Base-by-base conservation (phyloP, 2,888 invertebrate genomes). In the Quadriops clusia region DNA sequence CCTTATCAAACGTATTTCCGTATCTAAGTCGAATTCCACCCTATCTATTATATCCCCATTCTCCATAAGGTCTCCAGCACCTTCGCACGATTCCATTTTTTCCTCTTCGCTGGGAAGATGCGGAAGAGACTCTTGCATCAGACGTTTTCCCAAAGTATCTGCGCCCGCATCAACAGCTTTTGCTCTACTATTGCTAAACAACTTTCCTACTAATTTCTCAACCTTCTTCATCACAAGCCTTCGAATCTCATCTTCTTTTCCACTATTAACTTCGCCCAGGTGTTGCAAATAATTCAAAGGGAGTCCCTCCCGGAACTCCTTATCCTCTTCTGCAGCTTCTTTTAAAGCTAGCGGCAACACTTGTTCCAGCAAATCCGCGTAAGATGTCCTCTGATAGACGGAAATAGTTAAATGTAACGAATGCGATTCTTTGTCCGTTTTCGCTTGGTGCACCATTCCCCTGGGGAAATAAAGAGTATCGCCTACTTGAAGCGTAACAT, bases 331-430 rank as follows among this genome's bases (percentile, higher is more conserved):
- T 11, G 82, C 73, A 0, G 90, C 87, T 32, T 64, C 60, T 45
- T 79, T 67, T 33, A 95, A 47, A 1, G 91, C 84, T 17, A 68
- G 60, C 0, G 89, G 85, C 22, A 94, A 41, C 38, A 77, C 66
- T 47, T 79, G 78, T 53, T 90, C 83, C 39, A 97, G 63, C 4
- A 93, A 68, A 64, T 97, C 90, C 14, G 79, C 83, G 75, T 84
- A 97, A 1, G 87, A 72, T 53, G 87, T 89, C 47, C 77, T 79
- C 53, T 95, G 94, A 52, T 86, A 91, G 47, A 86, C 79, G 27
- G 93, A 94, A 3, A 97, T 63, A 0, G 97, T 98, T 4, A 97
- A 75, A 57, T 98, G 97, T 3, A 97, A 67, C 2, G 95, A 95
- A 63, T 97, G 93, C 15, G 70, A 66, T 17, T 80, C 76, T 9